These are phyloP conservation scores for Drosophila monieri DNA, from an alignment of 2,888 invertebrate species.

Conservation along the genomic window DNA sequence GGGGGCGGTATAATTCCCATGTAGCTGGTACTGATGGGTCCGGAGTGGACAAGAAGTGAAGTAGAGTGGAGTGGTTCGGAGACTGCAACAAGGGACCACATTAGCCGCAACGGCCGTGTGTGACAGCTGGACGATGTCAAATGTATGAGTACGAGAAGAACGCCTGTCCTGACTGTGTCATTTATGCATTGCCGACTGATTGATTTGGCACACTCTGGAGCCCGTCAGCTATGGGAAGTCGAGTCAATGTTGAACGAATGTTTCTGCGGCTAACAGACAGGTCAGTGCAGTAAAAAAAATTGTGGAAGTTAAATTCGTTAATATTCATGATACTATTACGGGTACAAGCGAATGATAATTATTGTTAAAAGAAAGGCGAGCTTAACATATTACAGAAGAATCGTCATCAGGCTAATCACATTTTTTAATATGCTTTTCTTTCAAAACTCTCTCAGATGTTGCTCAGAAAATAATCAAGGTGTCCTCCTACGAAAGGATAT, in stretches of 20 bases:
- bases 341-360: no score
- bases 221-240: constrained; percentile 7
- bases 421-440: no score
- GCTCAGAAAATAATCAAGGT: neutral
- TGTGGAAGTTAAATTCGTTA: neutral
- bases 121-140: constrained; percentile 54
- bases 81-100: constrained; percentile 47
- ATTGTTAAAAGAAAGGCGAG: neutral
- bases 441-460: neutral
- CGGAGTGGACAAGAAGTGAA: neutral
- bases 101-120: constrained; percentile 65
- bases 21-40: constrained; percentile 9
- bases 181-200: constrained; percentile 61
- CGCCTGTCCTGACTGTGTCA: constrained; percentile 49
- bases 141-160: constrained; percentile 15
- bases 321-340: neutral
- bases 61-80: constrained; percentile 4
- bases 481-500: neutral
- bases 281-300: constrained; percentile 22
- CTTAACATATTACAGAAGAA: no score
- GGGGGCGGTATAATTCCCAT: constrained; percentile 30
- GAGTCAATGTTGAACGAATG: constrained; percentile 33
- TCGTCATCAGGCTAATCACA: no score
- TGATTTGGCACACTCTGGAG: constrained; percentile 57
- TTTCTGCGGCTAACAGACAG: constrained; percentile 27